These are phyloP conservation scores for Proteles cristata DNA, from an alignment of 2,113 vertebrate genomes.

Conservation along the genomic window DNA sequence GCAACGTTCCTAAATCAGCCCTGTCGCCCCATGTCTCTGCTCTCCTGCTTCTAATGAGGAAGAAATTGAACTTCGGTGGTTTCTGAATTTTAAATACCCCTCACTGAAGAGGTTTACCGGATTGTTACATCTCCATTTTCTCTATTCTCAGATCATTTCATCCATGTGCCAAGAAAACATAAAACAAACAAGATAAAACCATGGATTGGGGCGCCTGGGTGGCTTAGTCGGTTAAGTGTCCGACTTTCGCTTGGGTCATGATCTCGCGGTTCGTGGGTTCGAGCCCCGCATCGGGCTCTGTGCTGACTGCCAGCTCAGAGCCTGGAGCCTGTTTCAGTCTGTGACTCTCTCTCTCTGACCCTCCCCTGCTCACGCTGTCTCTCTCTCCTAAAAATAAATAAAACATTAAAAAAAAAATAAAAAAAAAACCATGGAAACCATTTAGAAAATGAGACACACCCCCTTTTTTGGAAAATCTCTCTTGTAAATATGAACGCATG, in stretches of 20 bases:
- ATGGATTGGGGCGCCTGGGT: no score
- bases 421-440: slow-evolving; percentile 48
- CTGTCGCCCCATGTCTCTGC: neutral
- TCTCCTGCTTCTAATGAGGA: slow-evolving; percentile 68
- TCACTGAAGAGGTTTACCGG: slow-evolving; percentile 52
- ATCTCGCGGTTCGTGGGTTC: no score
- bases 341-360: no score
- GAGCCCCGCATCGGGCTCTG: no score
- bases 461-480: neutral
- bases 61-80: slow-evolving; percentile 58
- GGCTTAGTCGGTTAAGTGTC: no score
- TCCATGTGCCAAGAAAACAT: slow-evolving; percentile 4
- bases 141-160: neutral
- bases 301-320: no score
- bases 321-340: no score
- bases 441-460: slow-evolving; percentile 39
- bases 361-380: no score
- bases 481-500: neutral
- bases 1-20: slow-evolving; percentile 34
- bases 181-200: slow-evolving; percentile 51
- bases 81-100: slow-evolving; percentile 55
- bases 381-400: no score
- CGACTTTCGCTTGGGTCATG: no score
- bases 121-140: slow-evolving; percentile 34
- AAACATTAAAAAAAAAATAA: no score